Evolutionary conservation across 2,888 invertebrate species (phyloP), one percentile per base, ranked within the genome.

Genomic region (Meiosimyza decipiens): DNA sequence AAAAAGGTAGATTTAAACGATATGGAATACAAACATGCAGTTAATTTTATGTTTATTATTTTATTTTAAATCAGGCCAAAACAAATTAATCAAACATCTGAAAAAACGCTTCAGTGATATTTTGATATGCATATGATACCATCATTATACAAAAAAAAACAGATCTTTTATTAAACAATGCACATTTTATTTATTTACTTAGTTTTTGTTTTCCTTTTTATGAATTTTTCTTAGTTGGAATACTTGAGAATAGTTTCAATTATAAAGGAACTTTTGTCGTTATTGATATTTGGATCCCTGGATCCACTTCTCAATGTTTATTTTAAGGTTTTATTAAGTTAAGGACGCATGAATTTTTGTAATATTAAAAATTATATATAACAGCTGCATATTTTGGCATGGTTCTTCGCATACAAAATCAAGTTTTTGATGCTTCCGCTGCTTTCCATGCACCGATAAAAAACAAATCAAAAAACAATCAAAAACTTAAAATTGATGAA

Each of bases 381-480:
- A 40, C 6, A 40, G 6, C 40, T 40, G 9, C 6, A 40, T 40
- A 40, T 40, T 40, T 40, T 40, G 9, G 40, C 40, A 40, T 40
- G 40, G 40, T 9, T 6, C 9, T 9, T 40, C 9, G 40, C 40
- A 40, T 40, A 40, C 40, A 40, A 40, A 71, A 57, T 47, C 64
- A 73, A 65, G 74, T 71, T 72, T 70, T 78, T 78, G 78, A 79
- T 80, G 82, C 84, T 80, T 82, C 71, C 75, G 79, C 79, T 75
- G 82, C 83, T 80, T 79, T 80, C 82, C 80, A 80, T 78, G 80
- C 79, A 75, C 62, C 69, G 71, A 47, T 66, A 74, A 40, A 40
- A 74, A 71, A 71, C 69, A 73, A 73, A 74, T 75, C 64, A 69
- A 74, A 73, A 68, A 74, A 22, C 28, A 71, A 76, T 76, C 71